phyloP scores from a whole-genome alignment of 2,888 invertebrate species.

The Calameuta filiformis region DNA sequence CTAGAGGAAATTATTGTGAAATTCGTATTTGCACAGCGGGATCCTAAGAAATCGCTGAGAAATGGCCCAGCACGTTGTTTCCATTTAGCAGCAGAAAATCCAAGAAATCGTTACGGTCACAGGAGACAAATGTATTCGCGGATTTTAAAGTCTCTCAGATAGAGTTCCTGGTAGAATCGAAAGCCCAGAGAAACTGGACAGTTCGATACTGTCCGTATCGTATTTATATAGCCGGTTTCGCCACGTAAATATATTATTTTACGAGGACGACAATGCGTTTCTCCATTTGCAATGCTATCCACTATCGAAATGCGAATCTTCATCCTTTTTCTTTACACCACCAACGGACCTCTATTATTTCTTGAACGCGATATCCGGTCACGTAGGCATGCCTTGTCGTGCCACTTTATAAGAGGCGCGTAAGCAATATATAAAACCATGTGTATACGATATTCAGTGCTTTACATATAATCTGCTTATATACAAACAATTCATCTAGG shows the following conservation, averaged over 20 bases:
- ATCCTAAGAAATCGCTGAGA: not conserved
- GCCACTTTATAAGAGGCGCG: not conserved
- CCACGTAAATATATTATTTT: not conserved
- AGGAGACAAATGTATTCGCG: not conserved
- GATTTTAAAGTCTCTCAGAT: not conserved
- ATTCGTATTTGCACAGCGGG: not conserved
- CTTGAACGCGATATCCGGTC: constrained; percentile 26
- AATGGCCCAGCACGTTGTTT: not conserved
- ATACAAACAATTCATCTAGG: not conserved
- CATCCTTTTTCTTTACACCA: not conserved
- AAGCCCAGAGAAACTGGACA: not conserved
- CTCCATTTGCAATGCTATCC: not conserved
- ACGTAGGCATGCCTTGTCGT: constrained; percentile 17
- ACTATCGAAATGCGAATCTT: not conserved
- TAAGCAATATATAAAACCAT: not conserved
- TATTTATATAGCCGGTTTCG: not conserved
- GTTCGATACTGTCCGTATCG: not conserved
- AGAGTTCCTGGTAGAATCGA: not conserved
- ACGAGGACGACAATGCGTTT: not conserved
- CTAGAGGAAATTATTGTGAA: not conserved
- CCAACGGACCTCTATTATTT: constrained; percentile 6
- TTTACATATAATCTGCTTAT: not conserved
- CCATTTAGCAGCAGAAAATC: not conserved
- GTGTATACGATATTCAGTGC: not conserved
- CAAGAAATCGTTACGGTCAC: not conserved